Evolutionary conservation across 2,797 vertebrate genomes (phyloP), one percentile per base, ranked within the genome.

Genomic region (Phaenicophaeus curvirostris): DNA sequence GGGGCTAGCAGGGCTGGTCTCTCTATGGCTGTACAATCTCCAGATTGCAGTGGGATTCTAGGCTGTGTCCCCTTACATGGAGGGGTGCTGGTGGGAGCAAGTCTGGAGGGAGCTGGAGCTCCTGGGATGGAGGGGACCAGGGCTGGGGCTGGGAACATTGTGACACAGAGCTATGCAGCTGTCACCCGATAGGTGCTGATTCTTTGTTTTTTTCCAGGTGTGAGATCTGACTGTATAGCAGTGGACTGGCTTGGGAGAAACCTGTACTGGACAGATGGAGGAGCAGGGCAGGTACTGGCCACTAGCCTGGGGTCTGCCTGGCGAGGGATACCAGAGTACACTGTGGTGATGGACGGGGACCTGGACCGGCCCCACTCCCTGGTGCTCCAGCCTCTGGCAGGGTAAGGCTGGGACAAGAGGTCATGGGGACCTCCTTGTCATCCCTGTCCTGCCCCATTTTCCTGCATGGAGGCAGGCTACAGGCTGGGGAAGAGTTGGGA

Each of bases 171-270:
- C 48, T 8, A 4, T 16, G 75, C 37, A 77, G 67, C 51, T 80
- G 33, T 65, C 25, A 42, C 8, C 13, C 24, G 14, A 44, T 0
- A 7, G 14, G 8, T 66, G 27, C n/a, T 82, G 81, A 80, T 55
- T 62, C 62, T 50, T 79, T 48, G 16, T 9, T 19, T 39, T 13
- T 24, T 93, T 97, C 41, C 87, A 99, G 99, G 98, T 50, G 98
- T 99, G 68, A 98, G 98, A 88, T 98, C 99, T 0, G 98, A 99
- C 89, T 98, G 98, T 27, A 97, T 99, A 33, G 99, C 98, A 1
- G 97, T 99, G 74, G 99, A 99, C 96, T 99, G 99, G 99, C 84
- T 99, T 9, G 99, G 98, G 35, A 98, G 98, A 66, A 99, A 99
- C 96, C 97, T 99, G 71, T 99, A 99, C 97, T 99, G 99, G 99